Evolutionary conservation across 2,888 invertebrate species (phyloP).

Genomic region (Mechanitis mazaeus): DNA sequence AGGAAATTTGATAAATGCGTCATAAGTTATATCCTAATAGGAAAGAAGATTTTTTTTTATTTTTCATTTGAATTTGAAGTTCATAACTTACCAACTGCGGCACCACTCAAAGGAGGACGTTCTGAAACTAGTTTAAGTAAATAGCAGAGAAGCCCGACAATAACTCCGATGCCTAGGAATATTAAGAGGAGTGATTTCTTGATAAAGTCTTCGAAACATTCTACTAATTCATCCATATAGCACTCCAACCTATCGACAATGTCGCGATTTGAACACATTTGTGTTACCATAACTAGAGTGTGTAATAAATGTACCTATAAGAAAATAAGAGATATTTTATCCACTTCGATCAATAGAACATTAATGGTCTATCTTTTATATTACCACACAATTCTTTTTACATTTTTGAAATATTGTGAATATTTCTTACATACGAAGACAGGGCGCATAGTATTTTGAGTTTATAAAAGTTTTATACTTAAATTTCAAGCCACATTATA

Average conservation of each 20-base stretch:
- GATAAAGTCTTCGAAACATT: conserved; percentile 50
- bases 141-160: conserved; percentile 44
- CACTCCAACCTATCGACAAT: conserved; percentile 41
- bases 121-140: conserved; percentile 35
- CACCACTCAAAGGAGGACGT: conserved; percentile 13
- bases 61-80: too few relatives aligned
- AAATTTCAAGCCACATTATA: conserved; percentile 38
- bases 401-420: conserved; percentile 67
- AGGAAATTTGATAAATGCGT: too few relatives aligned
- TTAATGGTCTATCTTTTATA: background rate
- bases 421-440: conserved; percentile 58
- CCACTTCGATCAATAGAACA: background rate
- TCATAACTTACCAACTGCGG: conserved; percentile 18
- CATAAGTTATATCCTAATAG: too few relatives aligned
- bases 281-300: conserved; percentile 42
- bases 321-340: background rate
- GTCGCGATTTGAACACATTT: conserved; percentile 45
- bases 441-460: conserved; percentile 58
- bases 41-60: too few relatives aligned
- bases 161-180: conserved; percentile 40
- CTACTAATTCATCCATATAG: conserved; percentile 50
- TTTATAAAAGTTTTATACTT: conserved; percentile 39
- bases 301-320: conserved; percentile 62
- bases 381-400: conserved; percentile 62
- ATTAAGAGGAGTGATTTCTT: conserved; percentile 50